These are phyloP conservation scores for Xylota segnis DNA, from an alignment of 2,888 invertebrate genomes.

Conservation along the genomic window DNA sequence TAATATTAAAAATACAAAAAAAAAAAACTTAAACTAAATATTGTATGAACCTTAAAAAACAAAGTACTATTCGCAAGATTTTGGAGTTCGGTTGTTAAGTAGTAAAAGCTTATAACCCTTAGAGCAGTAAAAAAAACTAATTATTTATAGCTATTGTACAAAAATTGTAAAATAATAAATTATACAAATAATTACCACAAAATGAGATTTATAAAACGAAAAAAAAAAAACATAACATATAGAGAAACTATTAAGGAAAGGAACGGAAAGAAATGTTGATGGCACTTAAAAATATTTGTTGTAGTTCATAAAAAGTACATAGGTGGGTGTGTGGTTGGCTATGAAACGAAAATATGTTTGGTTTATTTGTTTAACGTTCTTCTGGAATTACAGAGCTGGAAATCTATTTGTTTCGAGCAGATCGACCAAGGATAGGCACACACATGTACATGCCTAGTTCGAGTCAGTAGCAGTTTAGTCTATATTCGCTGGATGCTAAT, in stretches of 20 bases:
- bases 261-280: constrained; percentile 29
- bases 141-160: constrained; percentile 19
- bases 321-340: constrained; percentile 54
- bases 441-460: no score
- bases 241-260: constrained; percentile 23
- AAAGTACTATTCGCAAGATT: constrained; percentile 58
- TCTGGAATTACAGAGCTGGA: not conserved
- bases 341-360: constrained; percentile 11
- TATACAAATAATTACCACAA: constrained; percentile 39
- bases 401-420: not conserved
- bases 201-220: constrained; percentile 60
- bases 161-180: constrained; percentile 29
- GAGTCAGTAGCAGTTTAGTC: no score
- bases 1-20: not conserved
- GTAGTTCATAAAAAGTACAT: constrained; percentile 6
- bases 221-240: no score
- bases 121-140: constrained; percentile 17
- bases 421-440: constrained; percentile 16
- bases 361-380: not conserved
- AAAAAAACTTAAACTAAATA: not conserved
- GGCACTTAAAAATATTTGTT: constrained; percentile 51
- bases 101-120: constrained; percentile 14
- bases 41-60: not conserved
- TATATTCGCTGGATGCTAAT: no score
- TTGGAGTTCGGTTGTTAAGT: constrained; percentile 27